Evolutionary conservation across 1,140 invertebrate genomes (phyloP), one percentile per base, ranked within the genome.

Genomic region (Tribolium castaneum): DNA sequence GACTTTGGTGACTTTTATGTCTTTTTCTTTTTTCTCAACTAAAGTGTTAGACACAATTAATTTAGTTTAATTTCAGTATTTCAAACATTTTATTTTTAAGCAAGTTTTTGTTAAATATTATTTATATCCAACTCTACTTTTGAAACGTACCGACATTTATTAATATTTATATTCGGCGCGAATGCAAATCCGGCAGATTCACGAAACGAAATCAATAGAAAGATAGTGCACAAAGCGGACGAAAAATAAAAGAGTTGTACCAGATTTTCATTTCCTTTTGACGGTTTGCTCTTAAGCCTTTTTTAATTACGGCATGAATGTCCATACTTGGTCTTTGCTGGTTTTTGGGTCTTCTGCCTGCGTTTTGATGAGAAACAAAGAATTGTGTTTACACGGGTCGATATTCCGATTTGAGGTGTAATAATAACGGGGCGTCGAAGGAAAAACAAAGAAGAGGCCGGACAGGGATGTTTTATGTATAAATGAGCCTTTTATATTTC

Each of bases 391-490:
- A 7, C 51, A 14, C 13, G 13, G 54, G 19, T 59, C 19, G 59
- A 66, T 66, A 66, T 35, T 66, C 59, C 30, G 14, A 35, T 66
- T 66, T 22, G n/a, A 22, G 59, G 30, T 66, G 54, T n/a, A 66
- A 66, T 35, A 66, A 66, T 62, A 30, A 62, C 22, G 22, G 56
- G 22, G 7, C 19, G 7, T 62, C 9, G 14, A 62, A 62, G 5
- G 39, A 45, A 14, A 66, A 59, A 52, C 51, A 52, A 52, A 52
- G 13, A 52, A 59, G 54, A 59, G 22, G 54, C 59, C 59, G 59
- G 30, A 34, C 59, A 66, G n/a, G 12, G 10, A 66, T 66, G 59
- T 66, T 66, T 66, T 66, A 66, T 66, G 59, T 66, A 66, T 66
- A 66, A 66, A 66, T 66, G 59, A 66, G 59, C 25, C 25, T 35